Base-by-base conservation (phyloP, 2,113 vertebrate species). In the Toxotes jaculatrix region DNA sequence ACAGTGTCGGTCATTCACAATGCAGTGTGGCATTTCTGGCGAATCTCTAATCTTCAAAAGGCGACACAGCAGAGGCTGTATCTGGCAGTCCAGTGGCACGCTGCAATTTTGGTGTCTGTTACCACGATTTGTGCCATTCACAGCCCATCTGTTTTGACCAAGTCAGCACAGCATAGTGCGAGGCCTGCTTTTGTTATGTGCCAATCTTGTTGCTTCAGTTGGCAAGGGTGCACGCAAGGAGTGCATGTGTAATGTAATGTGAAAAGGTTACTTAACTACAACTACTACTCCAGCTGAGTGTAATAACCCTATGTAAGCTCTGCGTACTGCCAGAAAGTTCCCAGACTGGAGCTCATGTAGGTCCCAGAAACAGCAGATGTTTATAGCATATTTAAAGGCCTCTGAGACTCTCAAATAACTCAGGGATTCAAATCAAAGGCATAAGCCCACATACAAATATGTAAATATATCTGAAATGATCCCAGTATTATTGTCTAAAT, bases 321-420 rank as follows among this genome's bases (percentile, higher is more conserved):
- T 43, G n/a, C 51, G 34, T n/a, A 16, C 21, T 7, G 3, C 34
- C 38, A 12, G 9, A 57, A 64, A 53, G 27, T 61, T 17, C 1
- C 43, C 61, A 60, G 31, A 63, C 53, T 34, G 11, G 23, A 68
- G 53, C 32, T 63, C 23, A 76, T 67, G 42, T 63, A 57, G 36
- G 27, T 17, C 42, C 21, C 49, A 77, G 32, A 43, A 75, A 47
- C 23, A 40, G 38, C 2, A 57, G 53, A 65, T 64, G 56, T 77
- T 70, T 47, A n/a, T 47, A 7, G 32, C 40, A 64, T 77, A 40
- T 62, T 43, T 36, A 43, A 77, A 11, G 9, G 11, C 32, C 12
- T 56, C 23, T 17, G 9, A n/a, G 57, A 3, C 10, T 6, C 14
- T 3, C 40, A 62, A 61, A 67, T 62, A 36, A 56, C 49, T 56